phyloP scores from a whole-genome alignment of 2,113 vertebrate genomes.

The Clinocottus analis region DNA sequence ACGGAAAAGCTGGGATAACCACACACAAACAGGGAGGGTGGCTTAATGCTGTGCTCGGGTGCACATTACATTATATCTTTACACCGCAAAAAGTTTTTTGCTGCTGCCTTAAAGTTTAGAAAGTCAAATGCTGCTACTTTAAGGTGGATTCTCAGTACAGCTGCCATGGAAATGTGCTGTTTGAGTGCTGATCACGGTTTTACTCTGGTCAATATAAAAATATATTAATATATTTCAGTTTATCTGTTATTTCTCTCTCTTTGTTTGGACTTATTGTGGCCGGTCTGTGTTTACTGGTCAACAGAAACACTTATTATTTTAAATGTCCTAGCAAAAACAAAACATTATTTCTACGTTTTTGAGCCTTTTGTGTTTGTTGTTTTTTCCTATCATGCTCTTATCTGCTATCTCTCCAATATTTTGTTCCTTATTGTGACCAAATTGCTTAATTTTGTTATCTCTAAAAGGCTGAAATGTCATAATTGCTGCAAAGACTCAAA shows the following conservation, averaged over 20 bases:
- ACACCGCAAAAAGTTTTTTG: too few species aligned
- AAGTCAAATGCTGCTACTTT: not conserved
- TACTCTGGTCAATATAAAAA: not conserved
- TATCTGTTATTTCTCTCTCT: not conserved
- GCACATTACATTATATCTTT: too few species aligned
- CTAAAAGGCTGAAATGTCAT: slow-evolving; percentile 1
- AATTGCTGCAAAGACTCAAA: not conserved
- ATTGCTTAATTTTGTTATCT: slow-evolving; percentile 9
- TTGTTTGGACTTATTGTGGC: slow-evolving; percentile 1
- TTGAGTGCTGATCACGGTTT: not conserved
- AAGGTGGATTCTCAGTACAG: not conserved
- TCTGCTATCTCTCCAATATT: not conserved
- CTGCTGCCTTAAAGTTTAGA: too few species aligned
- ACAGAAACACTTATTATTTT: slow-evolving; percentile 6
- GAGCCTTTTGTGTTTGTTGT: not conserved
- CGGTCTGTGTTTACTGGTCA: not conserved
- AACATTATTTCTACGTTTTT: slow-evolving; percentile 14
- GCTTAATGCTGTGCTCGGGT: too few species aligned
- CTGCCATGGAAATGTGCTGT: not conserved
- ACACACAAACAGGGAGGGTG: too few species aligned
- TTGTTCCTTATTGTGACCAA: not conserved
- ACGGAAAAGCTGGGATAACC: too few species aligned
- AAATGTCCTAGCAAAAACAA: slow-evolving; percentile 7
- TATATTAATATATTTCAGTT: not conserved
- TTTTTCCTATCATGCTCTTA: not conserved